Evolutionary conservation across 2,888 invertebrate species (phyloP).

Genomic region (Metellina segmentata): DNA sequence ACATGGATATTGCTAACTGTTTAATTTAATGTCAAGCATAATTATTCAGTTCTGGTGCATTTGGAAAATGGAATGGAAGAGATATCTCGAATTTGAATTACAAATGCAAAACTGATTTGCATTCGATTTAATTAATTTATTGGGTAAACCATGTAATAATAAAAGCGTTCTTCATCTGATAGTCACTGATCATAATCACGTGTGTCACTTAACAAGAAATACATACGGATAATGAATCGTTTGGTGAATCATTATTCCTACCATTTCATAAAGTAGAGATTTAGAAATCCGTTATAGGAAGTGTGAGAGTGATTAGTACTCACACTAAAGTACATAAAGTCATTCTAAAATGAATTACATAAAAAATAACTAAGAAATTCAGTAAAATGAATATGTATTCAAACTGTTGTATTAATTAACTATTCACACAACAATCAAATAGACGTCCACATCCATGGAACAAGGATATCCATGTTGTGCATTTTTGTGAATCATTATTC

Average conservation of each 20-base stretch:
- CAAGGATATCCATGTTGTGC: too few relatives aligned
- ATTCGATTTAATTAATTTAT: too few relatives aligned
- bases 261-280: conserved; percentile 31
- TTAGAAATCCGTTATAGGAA: conserved; percentile 57
- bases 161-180: too few relatives aligned
- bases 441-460: too few relatives aligned
- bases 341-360: conserved; percentile 51
- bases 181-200: neutral
- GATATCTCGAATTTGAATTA: too few relatives aligned
- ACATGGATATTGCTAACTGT: too few relatives aligned
- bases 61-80: too few relatives aligned
- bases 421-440: too few relatives aligned
- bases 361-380: neutral
- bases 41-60: too few relatives aligned
- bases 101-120: too few relatives aligned
- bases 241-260: conserved; percentile 47
- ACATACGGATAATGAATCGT: neutral
- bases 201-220: neutral
- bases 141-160: too few relatives aligned
- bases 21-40: too few relatives aligned
- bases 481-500: conserved; percentile 50
- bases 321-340: conserved; percentile 63
- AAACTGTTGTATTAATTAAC: neutral
- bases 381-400: neutral
- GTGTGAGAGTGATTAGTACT: conserved; percentile 40